Evolutionary conservation across 2,888 invertebrate species (phyloP).

Genomic region (Nomada goodeniana): DNA sequence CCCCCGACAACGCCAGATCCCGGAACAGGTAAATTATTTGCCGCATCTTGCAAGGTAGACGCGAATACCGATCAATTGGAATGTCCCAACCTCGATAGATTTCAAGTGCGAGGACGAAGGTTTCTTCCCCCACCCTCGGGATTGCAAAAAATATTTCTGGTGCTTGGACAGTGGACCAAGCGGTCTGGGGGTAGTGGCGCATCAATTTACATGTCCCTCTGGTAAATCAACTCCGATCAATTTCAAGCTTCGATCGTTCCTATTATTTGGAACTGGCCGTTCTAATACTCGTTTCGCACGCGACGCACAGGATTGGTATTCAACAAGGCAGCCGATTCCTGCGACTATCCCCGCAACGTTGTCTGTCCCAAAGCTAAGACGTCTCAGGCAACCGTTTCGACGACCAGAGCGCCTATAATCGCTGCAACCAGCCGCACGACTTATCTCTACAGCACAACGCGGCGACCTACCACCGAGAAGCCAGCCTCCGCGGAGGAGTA

Average conservation of each 20-base stretch:
- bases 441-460: constrained; percentile 83
- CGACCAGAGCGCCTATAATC: constrained; percentile 83
- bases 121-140: constrained; percentile 95
- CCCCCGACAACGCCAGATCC: constrained; percentile 96
- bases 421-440: constrained; percentile 85
- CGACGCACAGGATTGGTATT: constrained; percentile 90
- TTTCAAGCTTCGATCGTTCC: not conserved
- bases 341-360: constrained; percentile 96
- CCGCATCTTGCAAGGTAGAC: too few relatives aligned
- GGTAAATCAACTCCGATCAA: constrained; percentile 84
- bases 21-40: constrained; percentile 88
- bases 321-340: constrained; percentile 96
- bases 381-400: constrained; percentile 84
- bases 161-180: constrained; percentile 95
- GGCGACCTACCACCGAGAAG: constrained; percentile 85
- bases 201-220: constrained; percentile 97
- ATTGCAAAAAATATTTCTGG: constrained; percentile 98
- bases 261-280: not conserved
- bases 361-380: constrained; percentile 89
- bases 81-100: constrained; percentile 84
- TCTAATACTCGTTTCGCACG: not conserved
- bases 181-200: constrained; percentile 94
- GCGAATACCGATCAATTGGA: not conserved
- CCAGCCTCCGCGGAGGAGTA: constrained; percentile 83
- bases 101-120: constrained; percentile 97